These are phyloP conservation scores for Stichopus horrens DNA, from an alignment of 53 echinoderm and acorn worm genomes.

Conservation along the genomic window DNA sequence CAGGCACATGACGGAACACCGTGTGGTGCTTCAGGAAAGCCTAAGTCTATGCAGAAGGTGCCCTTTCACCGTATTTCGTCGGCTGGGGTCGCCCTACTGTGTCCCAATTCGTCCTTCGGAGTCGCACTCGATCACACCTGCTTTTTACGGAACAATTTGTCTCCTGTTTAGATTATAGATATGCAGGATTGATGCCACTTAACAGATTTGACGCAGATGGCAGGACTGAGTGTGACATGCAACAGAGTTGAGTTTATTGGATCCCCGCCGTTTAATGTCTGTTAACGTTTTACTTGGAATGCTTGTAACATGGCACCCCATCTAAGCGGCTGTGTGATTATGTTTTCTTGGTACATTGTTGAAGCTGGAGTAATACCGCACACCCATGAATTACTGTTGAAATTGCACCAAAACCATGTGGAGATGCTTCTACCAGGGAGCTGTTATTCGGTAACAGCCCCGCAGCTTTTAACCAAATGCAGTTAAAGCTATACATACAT, in stretches of 20 bases:
- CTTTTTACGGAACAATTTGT: neutral
- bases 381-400: no score
- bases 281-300: neutral
- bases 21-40: no score
- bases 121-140: neutral
- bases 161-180: neutral
- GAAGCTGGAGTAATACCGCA: neutral
- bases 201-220: no score
- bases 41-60: no score
- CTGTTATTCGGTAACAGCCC: no score
- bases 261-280: neutral
- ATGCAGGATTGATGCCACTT: neutral
- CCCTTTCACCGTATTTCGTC: no score
- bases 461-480: no score
- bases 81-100: neutral
- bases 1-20: no score
- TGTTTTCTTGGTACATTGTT: neutral
- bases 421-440: no score
- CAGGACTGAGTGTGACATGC: no score
- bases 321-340: neutral
- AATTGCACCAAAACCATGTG: no score
- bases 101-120: neutral
- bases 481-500: no score
- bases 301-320: neutral
- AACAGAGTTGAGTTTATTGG: neutral